Conservation (phyloP, 2,113 vertebrate genomes). For the Poeciliopsis prolifica region DNA sequence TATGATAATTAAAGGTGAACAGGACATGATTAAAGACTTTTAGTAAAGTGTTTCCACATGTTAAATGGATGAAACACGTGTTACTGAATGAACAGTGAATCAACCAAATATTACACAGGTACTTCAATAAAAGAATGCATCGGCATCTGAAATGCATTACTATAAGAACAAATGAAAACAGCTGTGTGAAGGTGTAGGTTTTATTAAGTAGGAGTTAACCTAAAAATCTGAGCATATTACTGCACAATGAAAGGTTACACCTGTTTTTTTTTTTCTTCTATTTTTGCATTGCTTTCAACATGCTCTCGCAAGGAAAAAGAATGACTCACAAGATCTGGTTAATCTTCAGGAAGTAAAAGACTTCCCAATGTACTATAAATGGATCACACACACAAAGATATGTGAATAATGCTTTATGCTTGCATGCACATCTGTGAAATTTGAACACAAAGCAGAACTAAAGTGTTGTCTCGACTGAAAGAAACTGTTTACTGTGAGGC, state of each 20-base stretch:
- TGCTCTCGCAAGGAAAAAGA: neutral
- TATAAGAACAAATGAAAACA: neutral
- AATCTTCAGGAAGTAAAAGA: slow-evolving; percentile 45
- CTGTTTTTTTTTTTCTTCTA: no score
- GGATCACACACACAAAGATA: slow-evolving; percentile 3
- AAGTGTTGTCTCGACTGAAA: neutral
- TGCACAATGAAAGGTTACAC: neutral
- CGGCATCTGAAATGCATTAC: neutral
- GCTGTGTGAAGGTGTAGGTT: neutral
- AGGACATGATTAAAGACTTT: neutral
- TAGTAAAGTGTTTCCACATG: neutral
- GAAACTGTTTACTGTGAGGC: neutral
- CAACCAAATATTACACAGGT: neutral
- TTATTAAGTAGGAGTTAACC: neutral
- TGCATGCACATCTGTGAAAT: neutral
- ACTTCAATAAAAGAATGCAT: neutral
- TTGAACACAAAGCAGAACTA: slow-evolving; percentile 13
- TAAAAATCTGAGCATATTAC: neutral
- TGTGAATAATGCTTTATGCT: slow-evolving; percentile 5
- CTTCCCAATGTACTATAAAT: neutral
- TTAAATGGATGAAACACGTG: neutral
- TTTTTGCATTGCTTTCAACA: neutral
- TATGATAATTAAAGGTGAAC: neutral
- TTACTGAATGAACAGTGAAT: neutral
- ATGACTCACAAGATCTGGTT: slow-evolving; percentile 20